These are phyloP conservation scores for Dromas ardeola DNA, from an alignment of 2,113 vertebrate species.

Conservation along the genomic window DNA sequence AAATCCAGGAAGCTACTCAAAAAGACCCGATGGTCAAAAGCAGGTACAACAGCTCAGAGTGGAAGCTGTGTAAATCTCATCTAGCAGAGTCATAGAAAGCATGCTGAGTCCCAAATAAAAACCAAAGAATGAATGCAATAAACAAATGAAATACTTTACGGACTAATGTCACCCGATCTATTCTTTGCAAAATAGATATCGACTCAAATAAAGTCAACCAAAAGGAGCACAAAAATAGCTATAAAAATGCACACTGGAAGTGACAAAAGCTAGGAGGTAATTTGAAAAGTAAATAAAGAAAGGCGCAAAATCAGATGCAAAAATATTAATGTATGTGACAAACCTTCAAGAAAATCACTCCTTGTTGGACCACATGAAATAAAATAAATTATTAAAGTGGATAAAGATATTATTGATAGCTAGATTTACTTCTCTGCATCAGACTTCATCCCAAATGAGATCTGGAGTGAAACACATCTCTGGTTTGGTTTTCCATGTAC, in stretches of 20 bases:
- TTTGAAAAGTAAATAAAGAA: background rate
- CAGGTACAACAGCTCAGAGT: background rate
- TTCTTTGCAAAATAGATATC: background rate
- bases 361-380: background rate
- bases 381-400: background rate
- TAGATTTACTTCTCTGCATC: background rate
- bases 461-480: background rate
- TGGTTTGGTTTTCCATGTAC: background rate
- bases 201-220: background rate
- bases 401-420: background rate
- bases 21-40: background rate
- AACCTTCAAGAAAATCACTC: background rate
- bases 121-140: background rate
- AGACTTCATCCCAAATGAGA: background rate
- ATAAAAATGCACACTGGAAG: background rate
- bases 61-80: background rate
- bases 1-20: slow-evolving; percentile 27
- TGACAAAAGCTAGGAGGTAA: background rate
- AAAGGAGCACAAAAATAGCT: background rate
- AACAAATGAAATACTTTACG: background rate
- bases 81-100: background rate
- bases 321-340: background rate
- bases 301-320: background rate
- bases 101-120: background rate
- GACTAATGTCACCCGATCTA: rapidly evolving